Conservation (phyloP, 2,888 invertebrate species). For the Thalpophila matura region DNA sequence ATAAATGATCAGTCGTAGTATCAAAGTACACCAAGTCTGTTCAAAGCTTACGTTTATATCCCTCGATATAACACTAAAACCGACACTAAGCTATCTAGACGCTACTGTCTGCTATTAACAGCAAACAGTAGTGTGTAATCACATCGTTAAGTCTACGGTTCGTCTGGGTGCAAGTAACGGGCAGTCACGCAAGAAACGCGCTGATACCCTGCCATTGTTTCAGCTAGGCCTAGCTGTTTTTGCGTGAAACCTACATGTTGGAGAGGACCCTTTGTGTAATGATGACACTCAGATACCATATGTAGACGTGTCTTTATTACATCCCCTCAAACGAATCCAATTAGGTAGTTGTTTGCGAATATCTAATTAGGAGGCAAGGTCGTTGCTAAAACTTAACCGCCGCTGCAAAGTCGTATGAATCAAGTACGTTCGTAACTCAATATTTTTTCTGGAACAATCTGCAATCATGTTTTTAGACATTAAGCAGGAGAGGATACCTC, state of each 20-base stretch:
- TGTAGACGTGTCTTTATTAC: neutral
- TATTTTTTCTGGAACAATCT: neutral
- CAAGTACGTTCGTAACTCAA: neutral
- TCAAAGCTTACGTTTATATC: conserved; percentile 23
- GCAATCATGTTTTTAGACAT: no score
- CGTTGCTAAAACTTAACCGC: neutral
- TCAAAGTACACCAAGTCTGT: conserved; percentile 1
- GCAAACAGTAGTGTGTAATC: conserved; percentile 46
- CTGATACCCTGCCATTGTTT: conserved; percentile 56
- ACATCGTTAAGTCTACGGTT: conserved; percentile 47
- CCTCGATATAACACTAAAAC: conserved; percentile 24
- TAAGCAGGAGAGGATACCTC: no score
- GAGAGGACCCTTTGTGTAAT: conserved; percentile 9
- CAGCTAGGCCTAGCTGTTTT: conserved; percentile 49
- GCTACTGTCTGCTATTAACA: conserved; percentile 42
- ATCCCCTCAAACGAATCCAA: conserved; percentile 14
- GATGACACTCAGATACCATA: neutral
- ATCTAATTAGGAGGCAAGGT: conserved; percentile 13
- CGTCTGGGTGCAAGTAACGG: conserved; percentile 58
- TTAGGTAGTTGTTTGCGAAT: conserved; percentile 19
- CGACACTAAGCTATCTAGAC: conserved; percentile 23
- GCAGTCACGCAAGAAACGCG: conserved; percentile 56
- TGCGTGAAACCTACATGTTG: conserved; percentile 26
- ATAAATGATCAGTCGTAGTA: no score
- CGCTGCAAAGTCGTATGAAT: conserved; percentile 4